Evolutionary conservation across 2,797 vertebrate species (phyloP).

Genomic region (Atherinosoma microstoma): DNA sequence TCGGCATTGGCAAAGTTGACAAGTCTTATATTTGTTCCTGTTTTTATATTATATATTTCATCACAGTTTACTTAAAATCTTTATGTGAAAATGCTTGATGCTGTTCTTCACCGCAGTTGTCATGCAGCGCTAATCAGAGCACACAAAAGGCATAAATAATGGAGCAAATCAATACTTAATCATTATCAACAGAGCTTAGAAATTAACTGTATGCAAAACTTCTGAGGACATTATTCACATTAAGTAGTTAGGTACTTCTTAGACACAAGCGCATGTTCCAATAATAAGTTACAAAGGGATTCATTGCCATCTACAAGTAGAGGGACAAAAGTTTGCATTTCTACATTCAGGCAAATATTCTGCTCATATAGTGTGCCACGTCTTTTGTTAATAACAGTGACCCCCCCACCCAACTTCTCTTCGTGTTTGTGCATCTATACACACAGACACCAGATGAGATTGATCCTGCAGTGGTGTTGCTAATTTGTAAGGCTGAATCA

Average conservation of each 20-base stretch:
- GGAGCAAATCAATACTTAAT: slow-evolving; percentile 37
- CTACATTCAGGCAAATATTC: slow-evolving; percentile 62
- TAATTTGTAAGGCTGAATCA: slow-evolving; percentile 70
- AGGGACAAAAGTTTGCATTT: slow-evolving; percentile 45
- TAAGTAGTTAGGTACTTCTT: slow-evolving; percentile 61
- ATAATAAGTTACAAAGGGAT: slow-evolving; percentile 59
- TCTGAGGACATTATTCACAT: slow-evolving; percentile 66
- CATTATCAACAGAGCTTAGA: slow-evolving; percentile 28
- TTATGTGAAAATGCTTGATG: slow-evolving; percentile 17
- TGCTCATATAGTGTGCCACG: slow-evolving; percentile 36
- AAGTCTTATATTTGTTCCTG: slow-evolving; percentile 16
- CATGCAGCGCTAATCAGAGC: slow-evolving; percentile 55
- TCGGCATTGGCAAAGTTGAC: slow-evolving; percentile 19
- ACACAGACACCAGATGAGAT: slow-evolving; percentile 45
- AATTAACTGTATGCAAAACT: slow-evolving; percentile 55
- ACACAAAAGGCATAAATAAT: slow-evolving; percentile 19
- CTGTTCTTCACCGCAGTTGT: slow-evolving; percentile 41
- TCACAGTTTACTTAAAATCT: slow-evolving; percentile 19
- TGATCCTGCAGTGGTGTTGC: slow-evolving; percentile 56
- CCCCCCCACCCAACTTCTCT: slow-evolving; percentile 26
- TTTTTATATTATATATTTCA: slow-evolving; percentile 17
- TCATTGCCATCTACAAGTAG: slow-evolving; percentile 46
- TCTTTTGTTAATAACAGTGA: slow-evolving; percentile 19
- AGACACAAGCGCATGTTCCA: slow-evolving; percentile 59
- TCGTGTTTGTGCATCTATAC: slow-evolving; percentile 44